Conservation (phyloP, 2,888 invertebrate genomes). For the Drosophila atripex region DNA sequence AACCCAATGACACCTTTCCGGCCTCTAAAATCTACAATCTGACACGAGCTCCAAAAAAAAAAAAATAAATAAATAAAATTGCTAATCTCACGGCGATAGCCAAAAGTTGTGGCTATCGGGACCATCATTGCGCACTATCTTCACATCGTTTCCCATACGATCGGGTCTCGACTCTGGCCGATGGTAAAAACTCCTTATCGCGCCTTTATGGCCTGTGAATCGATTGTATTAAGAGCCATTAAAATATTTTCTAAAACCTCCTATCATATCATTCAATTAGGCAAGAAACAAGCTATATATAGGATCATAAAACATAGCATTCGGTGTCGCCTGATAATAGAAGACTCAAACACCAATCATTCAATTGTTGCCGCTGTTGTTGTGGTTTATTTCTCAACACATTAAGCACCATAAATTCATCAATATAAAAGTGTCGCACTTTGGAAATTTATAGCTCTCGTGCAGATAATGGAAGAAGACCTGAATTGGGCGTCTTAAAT, state of each 20-base stretch:
- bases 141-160: constrained; percentile 29
- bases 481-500: constrained; percentile 25
- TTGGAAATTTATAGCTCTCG: constrained; percentile 59
- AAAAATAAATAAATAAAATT: constrained; percentile 12
- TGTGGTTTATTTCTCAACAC: constrained; percentile 56
- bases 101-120: constrained; percentile 28
- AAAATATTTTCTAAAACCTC: constrained; percentile 73
- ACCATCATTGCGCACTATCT: constrained; percentile 18
- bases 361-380: constrained; percentile 13
- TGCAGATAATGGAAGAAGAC: constrained; percentile 65
- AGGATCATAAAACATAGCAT: constrained; percentile 70
- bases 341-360: constrained; percentile 55
- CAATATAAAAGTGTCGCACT: constrained; percentile 77
- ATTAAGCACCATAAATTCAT: constrained; percentile 73
- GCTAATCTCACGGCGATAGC: constrained; percentile 28
- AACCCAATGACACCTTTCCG: neutral
- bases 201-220: constrained; percentile 68
- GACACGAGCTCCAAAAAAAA: constrained; percentile 6
- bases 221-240: constrained; percentile 77
- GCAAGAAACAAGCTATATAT: constrained; percentile 74
- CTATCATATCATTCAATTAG: constrained; percentile 78
- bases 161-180: constrained; percentile 26
- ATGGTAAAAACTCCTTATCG: constrained; percentile 48
- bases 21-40: constrained; percentile 4
- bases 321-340: constrained; percentile 61